Base-by-base conservation (phyloP, 2,113 vertebrate genomes). In the Halichoeres trimaculatus region DNA sequence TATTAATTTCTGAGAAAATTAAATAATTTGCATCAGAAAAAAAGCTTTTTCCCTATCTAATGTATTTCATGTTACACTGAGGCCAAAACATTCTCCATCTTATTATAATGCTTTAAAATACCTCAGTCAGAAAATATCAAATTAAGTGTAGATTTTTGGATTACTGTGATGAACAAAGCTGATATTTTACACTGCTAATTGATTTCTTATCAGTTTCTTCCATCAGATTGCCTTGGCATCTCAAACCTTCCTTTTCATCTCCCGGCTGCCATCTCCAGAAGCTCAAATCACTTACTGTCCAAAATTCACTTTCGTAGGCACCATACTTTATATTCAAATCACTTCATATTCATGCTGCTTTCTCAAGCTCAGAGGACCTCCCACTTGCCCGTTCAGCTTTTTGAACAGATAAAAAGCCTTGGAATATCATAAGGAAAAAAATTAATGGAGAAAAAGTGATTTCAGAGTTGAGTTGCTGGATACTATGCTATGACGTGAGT, bases 301-400 rank as follows among this genome's bases (percentile, higher is more conserved):
- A 12, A 26, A 35, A 81, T 43, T 20, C 56, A 71, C 22, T 57
- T 86, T 83, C 59, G 55, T 70, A 34, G 45, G 38, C 47, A 55
- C 70, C 55, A 55, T 56, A 35, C 59, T 85, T 92, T 74, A 81
- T 78, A 87, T 91, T 92, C 72, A 89, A 58, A 85, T 87, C 57
- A 74, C 1, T 65, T 79, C 26, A 70, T 83, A 81, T 83, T 66
- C 64, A 75, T 70, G 66, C 50, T 11, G 20, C 52, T 13, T 74
- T 79, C 68, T 60, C 36, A 73, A 47, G 70, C 57, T 85, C 85
- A 76, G 23, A 83, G 66, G 80, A 62, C 78, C 56, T 72, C 81
- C 81, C 47, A 70, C 68, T 79, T 47, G 55, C 57, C 61, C 36
- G 17, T 82, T 85, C 56, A 66, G 60, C 80, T 78, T 80, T 80